These are phyloP conservation scores for Laticauda laticaudata DNA, from an alignment of 2,113 vertebrate genomes.

Conservation along the genomic window DNA sequence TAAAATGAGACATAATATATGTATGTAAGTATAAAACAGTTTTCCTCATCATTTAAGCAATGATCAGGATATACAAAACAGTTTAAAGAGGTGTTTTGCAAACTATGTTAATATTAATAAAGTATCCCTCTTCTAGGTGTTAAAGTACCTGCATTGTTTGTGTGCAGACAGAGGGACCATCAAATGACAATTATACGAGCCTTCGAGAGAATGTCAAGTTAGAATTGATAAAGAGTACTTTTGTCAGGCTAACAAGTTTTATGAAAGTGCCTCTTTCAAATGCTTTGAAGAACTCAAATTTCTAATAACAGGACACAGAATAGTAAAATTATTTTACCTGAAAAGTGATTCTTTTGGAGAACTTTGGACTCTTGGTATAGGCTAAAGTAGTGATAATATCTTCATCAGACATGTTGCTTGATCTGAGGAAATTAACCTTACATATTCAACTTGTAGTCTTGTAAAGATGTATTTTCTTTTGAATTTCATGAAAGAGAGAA, in stretches of 20 bases:
- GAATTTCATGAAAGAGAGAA: not conserved
- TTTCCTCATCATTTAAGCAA: not conserved
- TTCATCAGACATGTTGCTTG: conserved; percentile 63
- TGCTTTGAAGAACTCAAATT: not conserved
- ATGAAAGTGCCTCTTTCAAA: not conserved
- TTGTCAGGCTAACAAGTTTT: not conserved
- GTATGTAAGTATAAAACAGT: not conserved
- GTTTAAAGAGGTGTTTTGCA: not conserved
- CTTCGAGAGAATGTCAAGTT: not conserved
- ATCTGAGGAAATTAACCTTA: not conserved
- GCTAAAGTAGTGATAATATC: conserved; percentile 72
- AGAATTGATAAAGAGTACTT: not conserved
- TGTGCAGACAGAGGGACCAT: not conserved
- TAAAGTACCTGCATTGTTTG: not conserved
- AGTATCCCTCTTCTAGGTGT: not conserved
- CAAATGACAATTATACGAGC: not conserved
- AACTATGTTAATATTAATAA: not conserved
- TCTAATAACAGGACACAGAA: not conserved
- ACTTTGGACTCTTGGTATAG: conserved; percentile 79
- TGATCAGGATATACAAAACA: not conserved
- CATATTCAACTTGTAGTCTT: not conserved
- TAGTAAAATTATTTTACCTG: conserved; percentile 73
- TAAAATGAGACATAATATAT: not conserved
- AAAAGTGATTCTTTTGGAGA: conserved; percentile 81
- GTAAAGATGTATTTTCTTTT: not conserved